Percentiles rank a stretch among this genome's conserved stretches.
Conservation (phyloP, 2,113 vertebrate genomes). For the Calidris pygmaea region DNA sequence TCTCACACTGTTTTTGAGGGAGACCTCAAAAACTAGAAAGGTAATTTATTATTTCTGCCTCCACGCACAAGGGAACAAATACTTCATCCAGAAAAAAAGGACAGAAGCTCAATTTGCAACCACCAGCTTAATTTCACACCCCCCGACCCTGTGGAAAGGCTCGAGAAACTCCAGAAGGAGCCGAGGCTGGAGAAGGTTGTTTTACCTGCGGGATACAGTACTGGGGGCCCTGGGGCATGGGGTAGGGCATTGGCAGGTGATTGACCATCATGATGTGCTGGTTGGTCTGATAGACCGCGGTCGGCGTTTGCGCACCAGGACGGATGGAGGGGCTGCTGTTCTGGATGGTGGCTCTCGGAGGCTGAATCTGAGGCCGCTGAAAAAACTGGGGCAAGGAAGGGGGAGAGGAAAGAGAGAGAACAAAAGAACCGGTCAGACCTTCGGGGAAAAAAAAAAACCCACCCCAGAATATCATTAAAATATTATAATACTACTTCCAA, state of each 20-base stretch:
- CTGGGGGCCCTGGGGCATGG: constrained; percentile 91
- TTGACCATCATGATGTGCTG: constrained; percentile 97
- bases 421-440: not conserved
- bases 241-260: constrained; percentile 92
- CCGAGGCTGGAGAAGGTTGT: rapidly evolving
- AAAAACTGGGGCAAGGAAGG: constrained; percentile 84
- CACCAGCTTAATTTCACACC: not conserved
- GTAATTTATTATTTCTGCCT: not conserved
- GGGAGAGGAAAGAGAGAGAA: not conserved
- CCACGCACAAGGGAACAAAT: not conserved
- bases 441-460: not conserved
- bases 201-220: constrained; percentile 96
- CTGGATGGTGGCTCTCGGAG: constrained; percentile 87
- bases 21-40: not conserved
- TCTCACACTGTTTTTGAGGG: not conserved
- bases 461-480: not conserved
- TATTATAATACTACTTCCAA: not conserved
- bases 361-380: constrained; percentile 94
- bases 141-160: not conserved
- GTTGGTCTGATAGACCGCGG: constrained; percentile 91
- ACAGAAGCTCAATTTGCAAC: not conserved
- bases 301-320: constrained; percentile 87
- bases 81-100: not conserved
- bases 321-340: constrained; percentile 91
- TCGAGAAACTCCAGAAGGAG: not conserved